phyloP scores from a whole-genome alignment of 2,888 invertebrate genomes.

The Caenorhabditis parvicauda region DNA sequence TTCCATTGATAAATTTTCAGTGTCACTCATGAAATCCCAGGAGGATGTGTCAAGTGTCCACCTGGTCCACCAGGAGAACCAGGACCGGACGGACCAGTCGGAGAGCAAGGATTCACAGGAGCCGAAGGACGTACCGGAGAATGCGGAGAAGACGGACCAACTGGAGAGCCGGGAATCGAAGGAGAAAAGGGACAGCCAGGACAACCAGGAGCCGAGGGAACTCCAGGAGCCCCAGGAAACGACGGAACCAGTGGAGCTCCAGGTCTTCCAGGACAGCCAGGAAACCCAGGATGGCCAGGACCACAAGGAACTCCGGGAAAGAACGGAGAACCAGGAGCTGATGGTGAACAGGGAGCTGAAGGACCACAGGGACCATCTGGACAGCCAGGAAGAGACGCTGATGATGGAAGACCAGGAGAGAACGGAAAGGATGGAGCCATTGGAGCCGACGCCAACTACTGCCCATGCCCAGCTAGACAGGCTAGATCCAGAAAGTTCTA shows the following conservation, averaged over 20 bases:
- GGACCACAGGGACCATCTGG: conserved; percentile 39
- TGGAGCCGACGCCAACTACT: conserved; percentile 45
- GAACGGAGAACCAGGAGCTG: conserved; percentile 32
- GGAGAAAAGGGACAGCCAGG: conserved; percentile 35
- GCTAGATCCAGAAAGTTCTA: too few relatives aligned
- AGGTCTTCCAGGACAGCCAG: conserved; percentile 33
- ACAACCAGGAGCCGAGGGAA: conserved; percentile 28
- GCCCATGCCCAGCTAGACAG: conserved; percentile 41
- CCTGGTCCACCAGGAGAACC: conserved; percentile 36
- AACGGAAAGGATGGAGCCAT: conserved; percentile 35
- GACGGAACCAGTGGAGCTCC: conserved; percentile 33
- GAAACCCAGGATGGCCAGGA: conserved; percentile 41
- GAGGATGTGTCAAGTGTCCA: conserved; percentile 41
- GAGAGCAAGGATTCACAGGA: conserved; percentile 40
- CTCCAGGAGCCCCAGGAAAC: conserved; percentile 12
- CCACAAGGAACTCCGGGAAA: conserved; percentile 39
- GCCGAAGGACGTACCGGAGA: conserved; percentile 29
- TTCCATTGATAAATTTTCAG: too few relatives aligned
- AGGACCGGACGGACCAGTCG: conserved; percentile 34
- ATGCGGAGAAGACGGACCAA: conserved; percentile 31
- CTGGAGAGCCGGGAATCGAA: conserved; percentile 35
- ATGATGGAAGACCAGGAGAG: conserved; percentile 32
- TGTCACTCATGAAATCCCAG: conserved; percentile 36
- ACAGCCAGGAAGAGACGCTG: conserved; percentile 33
- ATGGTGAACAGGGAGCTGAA: conserved; percentile 34